Conservation (phyloP, 1,140 invertebrate species). For the Coptotermes formosanus region DNA sequence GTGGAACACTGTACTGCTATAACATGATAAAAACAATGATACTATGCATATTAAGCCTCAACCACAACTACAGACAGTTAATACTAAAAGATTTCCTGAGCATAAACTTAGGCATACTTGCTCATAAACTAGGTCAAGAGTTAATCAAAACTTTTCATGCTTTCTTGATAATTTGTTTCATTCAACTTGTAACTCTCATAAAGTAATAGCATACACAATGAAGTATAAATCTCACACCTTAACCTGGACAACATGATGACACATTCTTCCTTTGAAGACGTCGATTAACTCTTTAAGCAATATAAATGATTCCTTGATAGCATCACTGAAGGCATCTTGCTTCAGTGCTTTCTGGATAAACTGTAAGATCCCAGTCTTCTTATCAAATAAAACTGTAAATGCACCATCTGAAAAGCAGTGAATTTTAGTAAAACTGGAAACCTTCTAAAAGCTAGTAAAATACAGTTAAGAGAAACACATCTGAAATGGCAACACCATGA, state of each 20-base stretch:
- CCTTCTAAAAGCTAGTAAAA: not conserved
- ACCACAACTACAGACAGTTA: no score
- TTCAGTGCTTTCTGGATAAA: not conserved
- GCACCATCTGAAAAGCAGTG: not conserved
- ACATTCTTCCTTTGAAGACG: not conserved
- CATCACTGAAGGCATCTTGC: not conserved
- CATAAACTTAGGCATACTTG: no score
- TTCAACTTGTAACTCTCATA: no score
- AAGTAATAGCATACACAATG: no score
- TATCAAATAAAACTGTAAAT: not conserved
- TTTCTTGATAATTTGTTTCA: no score
- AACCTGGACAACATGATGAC: not conserved
- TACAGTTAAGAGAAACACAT: not conserved
- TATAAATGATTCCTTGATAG: slow-evolving; percentile 2
- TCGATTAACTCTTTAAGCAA: not conserved
- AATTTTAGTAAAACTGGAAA: not conserved
- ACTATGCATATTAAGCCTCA: no score
- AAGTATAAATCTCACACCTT: not conserved
- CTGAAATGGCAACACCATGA: no score
- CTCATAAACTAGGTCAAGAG: no score
- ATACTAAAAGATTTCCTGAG: no score
- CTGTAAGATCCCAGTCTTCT: not conserved
- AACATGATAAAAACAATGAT: no score
- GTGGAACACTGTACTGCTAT: no score
- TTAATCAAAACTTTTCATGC: no score